phyloP scores from a whole-genome alignment of 2,113 vertebrate genomes.

The Alces alces region DNA sequence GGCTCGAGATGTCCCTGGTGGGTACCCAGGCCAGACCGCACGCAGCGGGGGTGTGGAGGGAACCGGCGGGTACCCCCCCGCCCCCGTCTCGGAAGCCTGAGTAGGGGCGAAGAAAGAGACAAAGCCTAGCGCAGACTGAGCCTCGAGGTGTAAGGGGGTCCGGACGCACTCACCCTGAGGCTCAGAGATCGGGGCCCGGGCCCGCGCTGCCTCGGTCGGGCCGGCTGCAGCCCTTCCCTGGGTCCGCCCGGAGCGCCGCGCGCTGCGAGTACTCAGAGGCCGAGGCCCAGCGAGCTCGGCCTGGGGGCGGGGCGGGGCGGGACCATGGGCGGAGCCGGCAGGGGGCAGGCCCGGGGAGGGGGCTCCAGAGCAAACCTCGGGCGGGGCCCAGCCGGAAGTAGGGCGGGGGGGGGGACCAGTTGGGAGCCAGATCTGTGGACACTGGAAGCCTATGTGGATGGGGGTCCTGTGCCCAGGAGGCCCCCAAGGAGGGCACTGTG shows the following conservation, averaged over 20 bases:
- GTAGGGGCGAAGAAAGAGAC: background rate
- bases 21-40: background rate
- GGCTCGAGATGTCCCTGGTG: background rate
- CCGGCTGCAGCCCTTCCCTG: background rate
- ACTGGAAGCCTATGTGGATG: background rate
- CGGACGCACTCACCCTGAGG: constrained; percentile 55
- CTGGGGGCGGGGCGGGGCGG: constrained; percentile 23
- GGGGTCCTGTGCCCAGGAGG: background rate
- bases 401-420: background rate
- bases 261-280: background rate
- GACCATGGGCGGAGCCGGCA: background rate
- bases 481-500: background rate
- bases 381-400: constrained; percentile 10
- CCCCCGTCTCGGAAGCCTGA: background rate
- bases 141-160: background rate
- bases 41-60: background rate
- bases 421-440: background rate
- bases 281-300: background rate
- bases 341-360: background rate
- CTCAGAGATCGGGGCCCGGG: background rate
- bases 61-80: background rate
- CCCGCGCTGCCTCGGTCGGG: background rate
- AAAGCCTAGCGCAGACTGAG: background rate
- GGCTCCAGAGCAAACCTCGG: background rate
- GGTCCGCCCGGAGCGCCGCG: background rate